phyloP scores from a whole-genome alignment of 2,113 vertebrate genomes.

The Cariama cristata region DNA sequence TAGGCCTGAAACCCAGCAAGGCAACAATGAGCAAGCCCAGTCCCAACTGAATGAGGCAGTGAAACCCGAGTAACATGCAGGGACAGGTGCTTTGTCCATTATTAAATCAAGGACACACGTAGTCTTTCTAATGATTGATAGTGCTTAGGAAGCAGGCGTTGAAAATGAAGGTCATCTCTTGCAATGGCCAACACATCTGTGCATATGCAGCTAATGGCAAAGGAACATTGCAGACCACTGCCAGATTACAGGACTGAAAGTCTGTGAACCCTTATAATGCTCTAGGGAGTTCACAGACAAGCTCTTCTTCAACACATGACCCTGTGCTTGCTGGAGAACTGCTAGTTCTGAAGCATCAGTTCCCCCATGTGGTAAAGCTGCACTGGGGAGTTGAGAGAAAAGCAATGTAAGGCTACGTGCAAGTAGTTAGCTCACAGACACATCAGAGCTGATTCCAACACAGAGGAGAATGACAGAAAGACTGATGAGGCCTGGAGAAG shows the following conservation, averaged over 20 bases:
- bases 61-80: neutral
- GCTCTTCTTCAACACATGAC: neutral
- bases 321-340: neutral
- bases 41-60: neutral
- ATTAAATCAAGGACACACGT: neutral
- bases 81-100: neutral
- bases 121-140: neutral
- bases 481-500: neutral
- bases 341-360: neutral
- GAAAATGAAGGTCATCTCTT: neutral
- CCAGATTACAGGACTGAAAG: neutral
- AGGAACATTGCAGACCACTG: neutral
- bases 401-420: neutral
- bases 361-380: neutral
- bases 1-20: neutral
- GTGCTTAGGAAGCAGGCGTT: neutral
- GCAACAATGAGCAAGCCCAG: neutral
- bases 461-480: neutral
- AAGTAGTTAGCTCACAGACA: neutral
- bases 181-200: rapidly evolving
- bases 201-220: neutral
- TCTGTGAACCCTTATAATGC: neutral
- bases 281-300: neutral
- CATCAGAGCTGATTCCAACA: neutral
- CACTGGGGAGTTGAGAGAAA: neutral